These are phyloP conservation scores for Sardinella longiceps DNA, from an alignment of 2,797 vertebrate species.

Conservation along the genomic window DNA sequence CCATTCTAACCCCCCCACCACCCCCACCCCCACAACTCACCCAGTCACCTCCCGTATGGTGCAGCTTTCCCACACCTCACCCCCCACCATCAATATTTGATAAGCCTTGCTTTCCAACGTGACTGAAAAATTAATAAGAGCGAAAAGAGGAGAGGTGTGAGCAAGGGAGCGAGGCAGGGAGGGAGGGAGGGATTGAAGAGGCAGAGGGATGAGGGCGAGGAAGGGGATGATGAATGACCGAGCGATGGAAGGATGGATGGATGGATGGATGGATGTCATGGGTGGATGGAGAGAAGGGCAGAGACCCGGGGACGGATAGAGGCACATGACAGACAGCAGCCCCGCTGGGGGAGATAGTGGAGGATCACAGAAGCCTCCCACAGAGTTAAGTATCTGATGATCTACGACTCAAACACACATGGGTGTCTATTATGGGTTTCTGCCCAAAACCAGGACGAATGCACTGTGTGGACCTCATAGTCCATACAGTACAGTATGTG, in stretches of 20 bases:
- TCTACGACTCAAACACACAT: not conserved
- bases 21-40: slow-evolving; percentile 27
- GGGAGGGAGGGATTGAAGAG: slow-evolving; percentile 50
- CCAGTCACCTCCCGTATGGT: slow-evolving; percentile 29
- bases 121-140: slow-evolving; percentile 68
- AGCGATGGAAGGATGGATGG: not conserved
- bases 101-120: slow-evolving; percentile 60
- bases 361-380: not conserved
- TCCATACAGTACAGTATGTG: not conserved
- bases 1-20: not conserved
- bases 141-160: slow-evolving; percentile 42
- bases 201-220: slow-evolving; percentile 44
- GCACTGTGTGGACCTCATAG: not conserved
- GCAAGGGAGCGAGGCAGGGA: slow-evolving; percentile 27
- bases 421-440: not conserved
- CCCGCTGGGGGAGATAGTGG: not conserved
- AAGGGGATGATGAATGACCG: slow-evolving; percentile 1
- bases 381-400: slow-evolving; percentile 7
- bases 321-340: slow-evolving; percentile 22
- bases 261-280: slow-evolving; percentile 8
- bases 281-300: slow-evolving; percentile 22
- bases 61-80: slow-evolving; percentile 26
- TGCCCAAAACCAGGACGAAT: not conserved
- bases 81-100: slow-evolving; percentile 63
- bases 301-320: slow-evolving; percentile 22